Evolutionary conservation across 2,888 invertebrate genomes (phyloP).

Genomic region (Drosophila neoperkinsi): DNA sequence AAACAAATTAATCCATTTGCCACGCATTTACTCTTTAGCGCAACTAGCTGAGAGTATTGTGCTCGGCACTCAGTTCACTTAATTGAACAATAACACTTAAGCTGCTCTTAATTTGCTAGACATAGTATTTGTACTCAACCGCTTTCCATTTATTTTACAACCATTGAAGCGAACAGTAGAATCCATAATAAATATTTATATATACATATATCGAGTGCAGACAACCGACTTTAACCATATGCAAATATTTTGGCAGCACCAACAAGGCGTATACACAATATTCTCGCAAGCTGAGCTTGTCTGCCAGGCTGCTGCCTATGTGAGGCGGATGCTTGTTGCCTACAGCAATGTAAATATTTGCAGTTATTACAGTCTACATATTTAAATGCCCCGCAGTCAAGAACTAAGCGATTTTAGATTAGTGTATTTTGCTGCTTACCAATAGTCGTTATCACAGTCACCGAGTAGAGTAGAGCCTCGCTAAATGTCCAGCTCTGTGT

Average conservation of each 20-base stretch:
- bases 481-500: conserved; percentile 90
- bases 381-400: conserved; percentile 31
- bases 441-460: conserved; percentile 95
- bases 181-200: conserved; percentile 10
- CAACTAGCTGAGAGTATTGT: not conserved
- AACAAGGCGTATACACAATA: conserved; percentile 64
- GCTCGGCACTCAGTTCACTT: conserved; percentile 12
- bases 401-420: conserved; percentile 26
- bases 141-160: not conserved
- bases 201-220: not conserved
- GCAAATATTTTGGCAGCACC: conserved; percentile 65
- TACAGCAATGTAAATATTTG: conserved; percentile 66
- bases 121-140: conserved; percentile 4
- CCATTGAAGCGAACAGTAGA: conserved; percentile 5
- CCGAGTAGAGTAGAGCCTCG: conserved; percentile 93
- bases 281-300: conserved; percentile 26
- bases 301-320: not conserved
- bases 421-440: conserved; percentile 87
- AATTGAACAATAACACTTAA: conserved; percentile 28
- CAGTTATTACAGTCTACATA: conserved; percentile 48
- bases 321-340: conserved; percentile 15
- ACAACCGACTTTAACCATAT: conserved; percentile 51
- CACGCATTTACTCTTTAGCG: not conserved
- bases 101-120: conserved; percentile 20
- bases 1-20: conserved; percentile 14